Base-by-base conservation (phyloP, 2,113 vertebrate species). In the Maccullochella peelii region DNA sequence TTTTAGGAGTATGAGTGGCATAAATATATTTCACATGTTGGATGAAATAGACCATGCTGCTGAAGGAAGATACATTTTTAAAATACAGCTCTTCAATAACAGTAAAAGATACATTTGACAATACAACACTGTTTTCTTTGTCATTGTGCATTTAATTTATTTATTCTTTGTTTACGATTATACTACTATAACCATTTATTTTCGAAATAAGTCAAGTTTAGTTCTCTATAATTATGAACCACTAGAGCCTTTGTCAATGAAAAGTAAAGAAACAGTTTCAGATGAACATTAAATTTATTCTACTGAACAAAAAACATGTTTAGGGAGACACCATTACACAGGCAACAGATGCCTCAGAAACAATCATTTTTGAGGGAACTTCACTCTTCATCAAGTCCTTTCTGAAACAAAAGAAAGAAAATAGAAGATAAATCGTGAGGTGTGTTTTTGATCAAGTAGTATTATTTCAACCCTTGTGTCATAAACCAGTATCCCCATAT, bases 381-480 rank as follows among this genome's bases (percentile, higher is more conserved):
- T 95, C 83, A 94, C 84, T 95, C 94, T 90, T 91, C 93, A 89
- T 94, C 93, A 49, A 84, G 92, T 75, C 90, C 91, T 93, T 93
- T 94, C 94, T 94, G 90, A 73, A 87, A 80, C 0, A 77, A 66
- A 88, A 79, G 54, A 66, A 8, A 30, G 23, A 72, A 62, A 61
- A 79, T 5, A 42, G 12, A 82, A 16, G 9, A 54, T 27, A 40
- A 61, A 59, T n/a, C 47, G 1, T 40, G 5, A 55, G 92, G 89
- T 96, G 58, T 93, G 93, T 66, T 96, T 95, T 89, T 96, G 92
- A 82, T 96, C 3, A 20, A 20, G 8, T 38, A 25, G 3, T 14
- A 95, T 86, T 96, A 96, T 93, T 97, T 96, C 77, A 97, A 91
- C 88, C 95, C 85, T 97, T 62, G 95, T 59, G 93, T 95, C 93